Percentiles rank a stretch among this genome's conserved stretches.
Conservation (phyloP, 2,888 invertebrate genomes). For the Tortricodes alternella region DNA sequence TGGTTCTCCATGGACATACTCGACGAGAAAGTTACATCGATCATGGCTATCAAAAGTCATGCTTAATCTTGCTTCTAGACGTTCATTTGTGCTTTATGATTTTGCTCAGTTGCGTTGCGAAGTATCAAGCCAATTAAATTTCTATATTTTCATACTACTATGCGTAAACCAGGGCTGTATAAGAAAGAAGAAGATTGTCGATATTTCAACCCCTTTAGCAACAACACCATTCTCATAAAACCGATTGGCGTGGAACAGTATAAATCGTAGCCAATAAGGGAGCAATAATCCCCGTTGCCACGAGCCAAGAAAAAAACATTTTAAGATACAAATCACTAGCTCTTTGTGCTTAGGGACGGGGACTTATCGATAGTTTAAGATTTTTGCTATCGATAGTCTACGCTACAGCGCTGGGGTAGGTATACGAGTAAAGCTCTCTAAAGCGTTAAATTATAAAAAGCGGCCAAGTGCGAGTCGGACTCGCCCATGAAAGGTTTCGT, state of each 20-base stretch:
- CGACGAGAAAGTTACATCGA: too few species aligned
- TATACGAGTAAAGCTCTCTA: too few species aligned
- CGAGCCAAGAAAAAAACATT: conserved; percentile 61
- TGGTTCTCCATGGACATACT: too few species aligned
- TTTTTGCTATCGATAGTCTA: not conserved
- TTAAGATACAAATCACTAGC: conserved; percentile 60
- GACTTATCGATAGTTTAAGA: not conserved
- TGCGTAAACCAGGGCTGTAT: not conserved
- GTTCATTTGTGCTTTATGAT: too few species aligned
- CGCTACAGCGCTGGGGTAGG: too few species aligned
- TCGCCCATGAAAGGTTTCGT: too few species aligned
- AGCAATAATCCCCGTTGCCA: conserved; percentile 45
- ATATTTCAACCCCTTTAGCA: not conserved
- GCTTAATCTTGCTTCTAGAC: too few species aligned
- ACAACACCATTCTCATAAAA: conserved; percentile 8
- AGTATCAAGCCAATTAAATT: too few species aligned
- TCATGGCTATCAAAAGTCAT: too few species aligned
- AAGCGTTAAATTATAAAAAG: not conserved
- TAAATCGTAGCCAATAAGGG: conserved; percentile 57
- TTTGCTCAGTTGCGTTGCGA: too few species aligned
- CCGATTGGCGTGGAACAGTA: conserved; percentile 38
- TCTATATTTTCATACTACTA: too few species aligned
- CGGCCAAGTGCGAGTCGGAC: too few species aligned
- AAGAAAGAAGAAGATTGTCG: not conserved
- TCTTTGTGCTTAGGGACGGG: conserved; percentile 44